Conservation (phyloP, 2,113 vertebrate species). For the Amphiprion percula region DNA sequence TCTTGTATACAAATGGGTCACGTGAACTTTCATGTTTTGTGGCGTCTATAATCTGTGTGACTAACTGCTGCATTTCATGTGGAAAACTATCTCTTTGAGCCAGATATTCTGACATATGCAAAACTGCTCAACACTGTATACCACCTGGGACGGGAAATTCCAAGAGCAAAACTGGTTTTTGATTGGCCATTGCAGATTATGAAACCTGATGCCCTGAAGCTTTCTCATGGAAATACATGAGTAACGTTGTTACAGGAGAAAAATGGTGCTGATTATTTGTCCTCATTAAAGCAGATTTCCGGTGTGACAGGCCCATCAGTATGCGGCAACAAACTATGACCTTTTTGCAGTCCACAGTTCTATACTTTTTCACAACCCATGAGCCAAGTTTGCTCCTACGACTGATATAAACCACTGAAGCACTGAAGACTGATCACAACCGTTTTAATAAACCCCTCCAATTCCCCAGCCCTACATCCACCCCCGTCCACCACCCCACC, state of each 20-base stretch:
- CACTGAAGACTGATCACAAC: conserved; percentile 69
- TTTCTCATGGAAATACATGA: not conserved
- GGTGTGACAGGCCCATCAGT: not conserved
- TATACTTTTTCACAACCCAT: conserved; percentile 66
- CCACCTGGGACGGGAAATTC: too few species aligned
- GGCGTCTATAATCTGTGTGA: too few species aligned
- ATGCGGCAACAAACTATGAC: not conserved
- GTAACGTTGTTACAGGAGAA: not conserved
- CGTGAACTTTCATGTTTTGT: too few species aligned
- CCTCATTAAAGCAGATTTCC: not conserved
- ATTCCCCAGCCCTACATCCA: conserved; percentile 27
- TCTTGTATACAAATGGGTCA: too few species aligned
- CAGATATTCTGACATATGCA: not conserved
- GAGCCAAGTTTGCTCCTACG: conserved; percentile 71
- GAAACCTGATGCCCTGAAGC: not conserved
- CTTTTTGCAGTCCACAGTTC: not conserved
- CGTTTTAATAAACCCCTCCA: conserved; percentile 54
- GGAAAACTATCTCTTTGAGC: not conserved
- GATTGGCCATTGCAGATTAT: too few species aligned
- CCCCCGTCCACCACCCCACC: conserved; percentile 30
- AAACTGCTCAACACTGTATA: too few species aligned
- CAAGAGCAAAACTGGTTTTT: too few species aligned
- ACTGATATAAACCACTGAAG: conserved; percentile 63
- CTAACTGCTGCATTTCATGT: not conserved
- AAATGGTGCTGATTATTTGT: not conserved